Base-by-base conservation (phyloP, 1,140 invertebrate genomes). In the Achroia grisella region DNA sequence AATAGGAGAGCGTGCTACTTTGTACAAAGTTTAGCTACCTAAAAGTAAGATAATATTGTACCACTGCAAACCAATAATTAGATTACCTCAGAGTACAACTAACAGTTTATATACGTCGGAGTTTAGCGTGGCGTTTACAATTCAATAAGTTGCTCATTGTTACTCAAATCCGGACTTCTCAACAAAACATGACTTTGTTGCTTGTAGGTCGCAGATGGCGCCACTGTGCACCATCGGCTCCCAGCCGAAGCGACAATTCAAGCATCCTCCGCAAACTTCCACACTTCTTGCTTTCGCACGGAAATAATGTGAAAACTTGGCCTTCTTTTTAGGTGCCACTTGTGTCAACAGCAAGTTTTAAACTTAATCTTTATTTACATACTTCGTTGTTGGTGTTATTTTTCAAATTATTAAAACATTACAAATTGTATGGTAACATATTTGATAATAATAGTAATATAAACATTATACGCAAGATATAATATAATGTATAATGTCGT, bases 281-380 rank as follows among this genome's bases (percentile, higher is more conserved):
- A 51, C 48, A 44, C 48, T 56, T 56, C 48, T 56, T 51, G 53
- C 44, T 10, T 48, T 37, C 32, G 46, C 44, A 44, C 53, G 48
- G 53, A 50, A 56, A 56, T 56, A 56, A 56, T 56, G 53, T 56
- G 53, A 46, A 56, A 56, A 56, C 43, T 56, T 51, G 37, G 44
- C 28, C 48, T 46, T 56, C 40, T 48, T 56, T 56, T 54, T 50
- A 51, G 17, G 33, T 17, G 36, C 36, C 31, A 48, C 44, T 48
- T 44, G 48, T 35, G 42, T 44, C 44, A 39, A 28, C 29, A 37
- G 41, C 32, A 41, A 39, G 40, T 56, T 47, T 52, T 29, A 35
- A 55, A 41, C 46, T 49, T 34, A 45, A 49, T 39, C 34, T 55
- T 55, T 44, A 49, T 49, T 55, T 46, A 50, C 43, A 44, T 50